These are phyloP conservation scores for Ochropleura leucogaster DNA, from an alignment of 2,888 invertebrate species.

Conservation along the genomic window DNA sequence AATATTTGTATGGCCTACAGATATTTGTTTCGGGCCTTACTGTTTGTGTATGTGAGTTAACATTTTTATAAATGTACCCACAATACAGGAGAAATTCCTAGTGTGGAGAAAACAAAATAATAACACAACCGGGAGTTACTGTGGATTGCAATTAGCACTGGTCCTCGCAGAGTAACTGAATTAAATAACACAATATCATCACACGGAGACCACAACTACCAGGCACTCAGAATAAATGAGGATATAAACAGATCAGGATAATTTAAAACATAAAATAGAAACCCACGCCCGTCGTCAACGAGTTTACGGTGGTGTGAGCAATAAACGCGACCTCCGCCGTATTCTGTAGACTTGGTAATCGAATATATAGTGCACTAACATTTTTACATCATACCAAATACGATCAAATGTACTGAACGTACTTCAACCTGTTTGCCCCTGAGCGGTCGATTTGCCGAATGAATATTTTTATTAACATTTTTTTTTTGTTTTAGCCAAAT, in stretches of 20 bases:
- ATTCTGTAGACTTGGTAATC: slow-evolving; percentile 60
- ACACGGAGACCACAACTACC: slow-evolving; percentile 19
- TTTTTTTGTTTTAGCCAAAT: slow-evolving; percentile 33
- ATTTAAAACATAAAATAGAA: slow-evolving; percentile 53
- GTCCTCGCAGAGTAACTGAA: slow-evolving; percentile 12
- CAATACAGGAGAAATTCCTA: too few species aligned
- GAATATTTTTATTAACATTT: slow-evolving; percentile 48
- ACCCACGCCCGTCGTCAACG: slow-evolving; percentile 48
- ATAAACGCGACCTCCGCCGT: slow-evolving; percentile 56
- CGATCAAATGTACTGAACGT: slow-evolving; percentile 49
- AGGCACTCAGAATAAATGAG: slow-evolving; percentile 51
- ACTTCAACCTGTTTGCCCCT: slow-evolving; percentile 31
- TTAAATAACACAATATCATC: slow-evolving; percentile 25
- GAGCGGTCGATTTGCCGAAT: slow-evolving; percentile 45
- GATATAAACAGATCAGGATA: slow-evolving; percentile 56
- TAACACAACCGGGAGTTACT: neutral
- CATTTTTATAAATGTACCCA: too few species aligned
- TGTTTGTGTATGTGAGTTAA: too few species aligned
- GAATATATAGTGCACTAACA: slow-evolving; percentile 61
- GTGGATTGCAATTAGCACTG: neutral
- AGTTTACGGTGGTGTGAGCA: slow-evolving; percentile 55
- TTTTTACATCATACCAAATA: slow-evolving; percentile 59
- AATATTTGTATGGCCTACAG: too few species aligned
- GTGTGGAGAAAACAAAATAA: too few species aligned
- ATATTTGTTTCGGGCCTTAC: too few species aligned